A percentile compares a stretch with the other conserved stretches of the same genome.
Conservation (phyloP, 2,888 invertebrate genomes). For the Xanthia icteritia region DNA sequence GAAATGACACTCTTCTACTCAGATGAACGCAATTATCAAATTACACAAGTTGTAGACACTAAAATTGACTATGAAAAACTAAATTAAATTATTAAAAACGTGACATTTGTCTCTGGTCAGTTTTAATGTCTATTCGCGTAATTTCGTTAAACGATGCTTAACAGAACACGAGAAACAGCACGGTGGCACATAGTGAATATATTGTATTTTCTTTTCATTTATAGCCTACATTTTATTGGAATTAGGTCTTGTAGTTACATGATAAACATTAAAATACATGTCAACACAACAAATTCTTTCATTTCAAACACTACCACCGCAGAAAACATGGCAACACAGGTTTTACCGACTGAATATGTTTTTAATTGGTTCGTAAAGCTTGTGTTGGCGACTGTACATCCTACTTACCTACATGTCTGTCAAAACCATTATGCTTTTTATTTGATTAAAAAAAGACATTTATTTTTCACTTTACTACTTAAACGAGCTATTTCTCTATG, state of each 20-base stretch:
- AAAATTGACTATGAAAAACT: constrained; percentile 58
- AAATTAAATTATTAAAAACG: constrained; percentile 29
- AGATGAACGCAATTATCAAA: constrained; percentile 61
- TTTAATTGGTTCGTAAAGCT: constrained; percentile 59
- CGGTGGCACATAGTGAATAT: constrained; percentile 78
- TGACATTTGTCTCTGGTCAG: constrained; percentile 51
- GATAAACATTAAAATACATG: constrained; percentile 89
- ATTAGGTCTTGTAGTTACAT: constrained; percentile 88
- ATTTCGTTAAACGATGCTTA: constrained; percentile 72
- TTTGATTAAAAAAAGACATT: constrained; percentile 29
- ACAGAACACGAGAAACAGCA: constrained; percentile 80
- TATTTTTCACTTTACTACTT: constrained; percentile 13
- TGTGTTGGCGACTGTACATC: constrained; percentile 69
- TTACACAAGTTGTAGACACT: constrained; percentile 62
- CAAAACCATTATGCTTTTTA: constrained; percentile 26
- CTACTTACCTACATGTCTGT: constrained; percentile 56
- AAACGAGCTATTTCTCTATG: constrained; percentile 15
- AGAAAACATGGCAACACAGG: constrained; percentile 59
- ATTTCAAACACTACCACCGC: constrained; percentile 81
- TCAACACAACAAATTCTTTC: constrained; percentile 89
- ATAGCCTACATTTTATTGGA: constrained; percentile 81
- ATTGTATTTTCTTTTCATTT: constrained; percentile 77
- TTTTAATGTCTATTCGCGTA: constrained; percentile 71
- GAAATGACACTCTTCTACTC: constrained; percentile 75
- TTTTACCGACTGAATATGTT: constrained; percentile 29